These are phyloP conservation scores for Patella vulgata DNA, from an alignment of 1,140 invertebrate species.

Conservation along the genomic window DNA sequence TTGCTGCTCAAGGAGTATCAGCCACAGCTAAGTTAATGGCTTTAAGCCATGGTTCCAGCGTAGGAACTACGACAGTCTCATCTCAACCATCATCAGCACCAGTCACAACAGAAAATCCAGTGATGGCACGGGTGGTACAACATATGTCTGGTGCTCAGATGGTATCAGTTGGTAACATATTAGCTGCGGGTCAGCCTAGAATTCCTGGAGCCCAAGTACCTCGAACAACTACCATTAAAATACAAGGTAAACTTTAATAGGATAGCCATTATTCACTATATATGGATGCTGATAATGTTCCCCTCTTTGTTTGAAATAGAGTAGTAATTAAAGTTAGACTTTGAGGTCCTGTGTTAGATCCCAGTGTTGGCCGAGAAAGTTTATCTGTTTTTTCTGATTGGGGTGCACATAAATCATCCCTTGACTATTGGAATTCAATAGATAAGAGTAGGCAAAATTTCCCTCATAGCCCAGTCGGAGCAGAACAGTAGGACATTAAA, in stretches of 20 bases:
- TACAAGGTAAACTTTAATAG: conserved; percentile 43
- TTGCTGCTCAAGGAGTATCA: conserved; percentile 9
- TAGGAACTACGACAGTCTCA: conserved; percentile 32
- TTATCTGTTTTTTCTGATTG: too few species aligned
- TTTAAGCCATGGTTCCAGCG: conserved; percentile 11
- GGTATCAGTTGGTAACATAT: conserved; percentile 56
- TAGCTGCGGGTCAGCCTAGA: conserved; percentile 22
- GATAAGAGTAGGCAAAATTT: too few species aligned
- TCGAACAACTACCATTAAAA: conserved; percentile 48
- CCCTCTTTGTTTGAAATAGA: too few species aligned
- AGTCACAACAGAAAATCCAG: conserved; percentile 33
- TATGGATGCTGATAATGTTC: too few species aligned
- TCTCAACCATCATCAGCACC: conserved; percentile 23
- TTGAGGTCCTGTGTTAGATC: too few species aligned
- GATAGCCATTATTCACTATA: too few species aligned
- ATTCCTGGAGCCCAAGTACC: conserved; percentile 32
- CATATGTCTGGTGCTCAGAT: conserved; percentile 48
- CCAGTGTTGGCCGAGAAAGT: too few species aligned
- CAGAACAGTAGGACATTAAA: too few species aligned
- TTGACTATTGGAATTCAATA: too few species aligned
- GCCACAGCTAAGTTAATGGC: conserved; percentile 17
- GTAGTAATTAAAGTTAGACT: too few species aligned
- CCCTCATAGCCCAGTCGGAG: too few species aligned
- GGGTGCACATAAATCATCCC: too few species aligned
- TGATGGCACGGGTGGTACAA: conserved; percentile 57